These are phyloP conservation scores for Phalera bucephala DNA, from an alignment of 2,888 invertebrate genomes.

Conservation along the genomic window DNA sequence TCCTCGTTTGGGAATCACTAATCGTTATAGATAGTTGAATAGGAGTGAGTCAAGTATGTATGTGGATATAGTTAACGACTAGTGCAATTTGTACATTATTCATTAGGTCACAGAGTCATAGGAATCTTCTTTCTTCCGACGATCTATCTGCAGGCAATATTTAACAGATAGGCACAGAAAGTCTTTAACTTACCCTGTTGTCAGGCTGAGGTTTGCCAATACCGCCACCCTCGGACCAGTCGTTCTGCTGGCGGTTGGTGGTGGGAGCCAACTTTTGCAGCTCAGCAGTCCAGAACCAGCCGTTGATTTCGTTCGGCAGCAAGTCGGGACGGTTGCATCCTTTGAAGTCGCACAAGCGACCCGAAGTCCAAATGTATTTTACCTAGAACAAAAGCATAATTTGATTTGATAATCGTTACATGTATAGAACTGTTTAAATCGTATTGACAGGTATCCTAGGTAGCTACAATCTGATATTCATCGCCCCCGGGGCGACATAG, in stretches of 20 bases:
- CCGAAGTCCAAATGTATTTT: conserved; percentile 96
- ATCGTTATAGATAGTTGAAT: neutral
- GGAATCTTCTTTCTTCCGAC: too few relatives aligned
- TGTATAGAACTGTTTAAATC: neutral
- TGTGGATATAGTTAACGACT: too few relatives aligned
- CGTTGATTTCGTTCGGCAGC: conserved; percentile 90
- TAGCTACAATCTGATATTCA: too few relatives aligned
- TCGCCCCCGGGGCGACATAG: too few relatives aligned
- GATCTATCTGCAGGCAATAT: too few relatives aligned
- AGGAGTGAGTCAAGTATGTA: too few relatives aligned
- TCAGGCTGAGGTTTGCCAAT: conserved; percentile 94
- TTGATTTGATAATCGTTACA: neutral
- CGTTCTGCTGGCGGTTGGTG: conserved; percentile 91
- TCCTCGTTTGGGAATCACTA: conserved; percentile 20
- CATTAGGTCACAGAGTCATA: too few relatives aligned
- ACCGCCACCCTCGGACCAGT: conserved; percentile 94
- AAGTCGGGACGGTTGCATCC: conserved; percentile 94
- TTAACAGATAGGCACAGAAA: too few relatives aligned
- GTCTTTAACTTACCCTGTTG: conserved; percentile 88
- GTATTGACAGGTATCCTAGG: too few relatives aligned
- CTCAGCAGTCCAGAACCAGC: conserved; percentile 97
- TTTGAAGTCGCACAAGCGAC: conserved; percentile 94
- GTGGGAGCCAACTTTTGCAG: conserved; percentile 93
- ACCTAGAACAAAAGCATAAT: conserved; percentile 72
- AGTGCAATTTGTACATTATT: too few relatives aligned